Conservation (phyloP, 2,797 vertebrate genomes). For the Leucoraja ocellata region DNA sequence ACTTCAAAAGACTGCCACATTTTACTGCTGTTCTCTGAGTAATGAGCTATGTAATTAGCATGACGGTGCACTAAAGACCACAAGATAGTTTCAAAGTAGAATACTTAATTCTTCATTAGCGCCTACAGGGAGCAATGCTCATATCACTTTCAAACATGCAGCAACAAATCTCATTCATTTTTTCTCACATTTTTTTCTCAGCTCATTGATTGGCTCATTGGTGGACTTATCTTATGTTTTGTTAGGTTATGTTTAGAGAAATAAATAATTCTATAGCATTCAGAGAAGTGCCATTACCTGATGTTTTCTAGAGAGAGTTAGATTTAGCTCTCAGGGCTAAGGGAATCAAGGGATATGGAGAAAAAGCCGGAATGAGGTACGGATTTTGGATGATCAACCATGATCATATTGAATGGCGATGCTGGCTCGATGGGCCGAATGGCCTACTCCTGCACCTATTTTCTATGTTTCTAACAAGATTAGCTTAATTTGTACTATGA, state of each 20-base stretch:
- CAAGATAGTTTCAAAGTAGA: neutral
- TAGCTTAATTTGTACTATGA: neutral
- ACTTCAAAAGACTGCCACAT: neutral
- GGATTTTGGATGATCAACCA: too few species aligned
- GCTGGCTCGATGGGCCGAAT: too few species aligned
- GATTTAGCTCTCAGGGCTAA: too few species aligned
- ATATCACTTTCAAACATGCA: neutral
- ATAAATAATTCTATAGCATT: neutral
- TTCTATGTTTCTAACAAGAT: neutral
- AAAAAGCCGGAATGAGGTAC: too few species aligned
- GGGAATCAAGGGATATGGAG: too few species aligned
- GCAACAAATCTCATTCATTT: neutral
- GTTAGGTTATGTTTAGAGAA: neutral
- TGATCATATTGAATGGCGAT: too few species aligned
- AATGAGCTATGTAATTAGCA: neutral
- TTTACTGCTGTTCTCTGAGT: neutral
- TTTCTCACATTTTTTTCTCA: neutral
- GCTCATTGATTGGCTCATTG: neutral
- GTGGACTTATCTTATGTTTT: neutral
- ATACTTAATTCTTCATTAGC: constrained; percentile 18
- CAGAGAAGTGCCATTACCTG: neutral
- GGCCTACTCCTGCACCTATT: too few species aligned
- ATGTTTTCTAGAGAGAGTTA: too few species aligned
- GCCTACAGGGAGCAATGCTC: neutral
- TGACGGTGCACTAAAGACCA: neutral